A percentile compares a stretch with the other conserved stretches of the same genome.
Evolutionary conservation across 2,113 vertebrate genomes (phyloP).

Genomic region (Microcebus murinus): DNA sequence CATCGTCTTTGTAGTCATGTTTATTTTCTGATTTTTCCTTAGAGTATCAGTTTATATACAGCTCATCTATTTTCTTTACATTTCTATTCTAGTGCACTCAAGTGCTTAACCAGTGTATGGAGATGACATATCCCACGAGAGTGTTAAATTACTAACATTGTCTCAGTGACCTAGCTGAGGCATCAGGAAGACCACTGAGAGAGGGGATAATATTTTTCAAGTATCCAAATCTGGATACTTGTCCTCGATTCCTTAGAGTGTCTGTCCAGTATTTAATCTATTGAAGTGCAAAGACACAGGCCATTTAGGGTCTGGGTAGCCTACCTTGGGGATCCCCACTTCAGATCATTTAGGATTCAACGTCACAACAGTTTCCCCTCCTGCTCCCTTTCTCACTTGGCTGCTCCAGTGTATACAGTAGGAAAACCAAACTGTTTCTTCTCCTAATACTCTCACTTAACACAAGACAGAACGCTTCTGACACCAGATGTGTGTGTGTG

Average conservation of each 20-base stretch:
- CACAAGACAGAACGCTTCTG: background rate
- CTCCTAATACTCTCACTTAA: background rate
- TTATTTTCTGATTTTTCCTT: background rate
- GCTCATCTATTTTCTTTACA: background rate
- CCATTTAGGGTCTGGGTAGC: background rate
- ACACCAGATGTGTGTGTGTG: background rate
- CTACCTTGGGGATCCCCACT: background rate
- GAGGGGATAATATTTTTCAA: background rate
- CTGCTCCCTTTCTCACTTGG: background rate
- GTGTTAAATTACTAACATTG: background rate
- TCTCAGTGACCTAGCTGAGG: background rate
- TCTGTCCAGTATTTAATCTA: background rate
- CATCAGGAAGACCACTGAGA: background rate
- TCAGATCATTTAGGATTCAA: background rate
- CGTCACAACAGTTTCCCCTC: background rate
- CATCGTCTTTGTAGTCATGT: background rate
- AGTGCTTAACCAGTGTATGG: background rate
- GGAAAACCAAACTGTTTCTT: background rate
- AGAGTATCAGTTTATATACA: background rate
- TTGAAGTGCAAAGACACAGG: background rate
- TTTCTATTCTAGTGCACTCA: background rate
- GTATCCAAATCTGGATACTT: background rate
- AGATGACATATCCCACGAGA: fast-evolving
- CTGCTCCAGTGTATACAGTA: background rate
- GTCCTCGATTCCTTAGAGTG: background rate